Evolutionary conservation across 2,797 vertebrate species (phyloP), one percentile per base, ranked within the genome.

Genomic region (Alca torda): DNA sequence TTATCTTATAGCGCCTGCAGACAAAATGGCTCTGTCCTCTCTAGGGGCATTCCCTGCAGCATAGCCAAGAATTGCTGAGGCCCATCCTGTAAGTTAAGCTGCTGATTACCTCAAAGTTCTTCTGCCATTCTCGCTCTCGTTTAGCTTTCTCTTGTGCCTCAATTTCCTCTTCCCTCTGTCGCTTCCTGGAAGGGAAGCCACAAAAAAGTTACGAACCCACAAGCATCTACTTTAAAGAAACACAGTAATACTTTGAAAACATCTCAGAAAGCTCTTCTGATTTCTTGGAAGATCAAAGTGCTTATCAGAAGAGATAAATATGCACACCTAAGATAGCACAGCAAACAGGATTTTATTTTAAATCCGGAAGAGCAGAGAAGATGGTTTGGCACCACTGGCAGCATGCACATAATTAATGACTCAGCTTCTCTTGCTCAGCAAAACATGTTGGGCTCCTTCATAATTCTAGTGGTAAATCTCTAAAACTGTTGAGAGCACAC

Each of bases 161-260:
- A 20, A 99, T 99, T 98, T 99, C 99, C 90, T 99, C 99, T 96
- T 99, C 99, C 96, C 99, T 98, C 88, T 99, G 99, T 67, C 99
- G 97, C 98, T 99, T 99, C 97, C 99, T 99, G 95, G n/a, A 94
- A 92, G 46, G 35, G 67, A 97, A 97, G 26, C 31, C 91, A 97
- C 45, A 81, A 33, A 73, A 13, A 41, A 85, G 31, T 72, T 68
- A 90, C 2, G 70, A 87, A 59, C 15, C 56, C 59, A 87, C 33
- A 75, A 63, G 16, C 21, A 79, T 5, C 31, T 51, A 31, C 31
- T 67, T 83, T 8, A 53, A 74, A 93, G 19, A 89, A 80, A 63
- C 37, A 74, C 33, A 53, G 50, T 9, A 76, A 64, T 33, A 21
- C 7, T 67, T 78, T 37, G 77, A 87, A 51, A 92, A 48, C 18